Evolutionary conservation across 2,113 vertebrate genomes (phyloP).

Genomic region (Trochalopteron elliotii): DNA sequence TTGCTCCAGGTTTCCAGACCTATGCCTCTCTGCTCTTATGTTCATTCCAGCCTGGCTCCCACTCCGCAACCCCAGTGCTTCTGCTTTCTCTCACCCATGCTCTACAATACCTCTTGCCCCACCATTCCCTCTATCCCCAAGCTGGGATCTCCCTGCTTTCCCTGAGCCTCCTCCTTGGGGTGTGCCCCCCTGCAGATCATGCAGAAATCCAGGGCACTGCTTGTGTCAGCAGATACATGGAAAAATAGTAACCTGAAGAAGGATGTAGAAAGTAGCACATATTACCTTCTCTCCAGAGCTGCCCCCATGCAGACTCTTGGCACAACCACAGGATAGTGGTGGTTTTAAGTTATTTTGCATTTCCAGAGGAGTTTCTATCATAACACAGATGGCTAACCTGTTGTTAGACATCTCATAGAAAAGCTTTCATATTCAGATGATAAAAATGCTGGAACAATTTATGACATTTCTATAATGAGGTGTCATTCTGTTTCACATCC

Average conservation of each 20-base stretch:
- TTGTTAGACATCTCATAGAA: background rate
- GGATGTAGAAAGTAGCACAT: background rate
- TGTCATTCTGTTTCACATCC: background rate
- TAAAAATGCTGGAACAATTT: background rate
- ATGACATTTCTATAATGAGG: conserved; percentile 2
- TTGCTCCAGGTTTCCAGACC: background rate
- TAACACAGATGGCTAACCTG: background rate
- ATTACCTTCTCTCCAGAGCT: background rate
- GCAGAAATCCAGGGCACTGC: background rate
- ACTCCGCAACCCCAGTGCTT: background rate
- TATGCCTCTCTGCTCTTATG: background rate
- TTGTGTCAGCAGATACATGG: background rate
- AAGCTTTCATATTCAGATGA: background rate
- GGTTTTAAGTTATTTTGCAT: background rate
- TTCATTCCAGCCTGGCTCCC: background rate
- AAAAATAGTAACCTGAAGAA: background rate
- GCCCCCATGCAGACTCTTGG: background rate
- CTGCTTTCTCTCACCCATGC: background rate
- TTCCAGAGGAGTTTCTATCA: background rate
- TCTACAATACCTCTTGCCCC: background rate
- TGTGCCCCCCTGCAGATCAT: background rate
- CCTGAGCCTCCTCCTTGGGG: rapidly evolving
- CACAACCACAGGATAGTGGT: background rate
- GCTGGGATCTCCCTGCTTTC: background rate
- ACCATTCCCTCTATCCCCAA: background rate